Evolutionary conservation across 2,797 vertebrate species (phyloP).

Genomic region (Crenichthys baileyi): DNA sequence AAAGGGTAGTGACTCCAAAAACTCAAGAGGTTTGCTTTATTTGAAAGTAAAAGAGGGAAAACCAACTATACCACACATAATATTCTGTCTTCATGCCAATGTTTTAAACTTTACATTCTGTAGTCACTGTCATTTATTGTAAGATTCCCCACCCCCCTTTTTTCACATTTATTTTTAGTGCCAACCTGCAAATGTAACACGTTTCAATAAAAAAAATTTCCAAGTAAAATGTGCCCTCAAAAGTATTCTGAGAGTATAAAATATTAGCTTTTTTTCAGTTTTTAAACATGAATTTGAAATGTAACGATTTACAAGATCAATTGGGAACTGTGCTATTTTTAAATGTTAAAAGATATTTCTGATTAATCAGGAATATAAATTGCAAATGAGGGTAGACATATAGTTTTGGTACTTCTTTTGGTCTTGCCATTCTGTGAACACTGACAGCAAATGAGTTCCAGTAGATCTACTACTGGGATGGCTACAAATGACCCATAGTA

Average conservation of each 20-base stretch:
- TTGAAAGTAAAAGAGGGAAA: neutral
- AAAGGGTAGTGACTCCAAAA: constrained; percentile 15
- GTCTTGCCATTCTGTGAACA: no score
- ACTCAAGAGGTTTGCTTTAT: neutral
- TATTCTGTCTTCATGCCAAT: neutral
- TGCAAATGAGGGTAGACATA: neutral
- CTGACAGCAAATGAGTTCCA: no score
- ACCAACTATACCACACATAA: neutral
- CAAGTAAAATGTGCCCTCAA: neutral
- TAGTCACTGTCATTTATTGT: neutral
- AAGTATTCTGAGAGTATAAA: neutral
- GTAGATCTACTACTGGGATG: no score
- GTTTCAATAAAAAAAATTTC: neutral
- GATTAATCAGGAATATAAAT: neutral
- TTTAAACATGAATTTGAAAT: neutral
- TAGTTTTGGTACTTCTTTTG: no score
- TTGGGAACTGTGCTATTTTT: neutral
- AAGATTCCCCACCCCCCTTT: no score
- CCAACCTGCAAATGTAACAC: neutral
- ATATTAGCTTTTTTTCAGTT: neutral
- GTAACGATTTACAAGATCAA: neutral
- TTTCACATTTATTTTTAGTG: no score
- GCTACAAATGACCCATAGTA: no score
- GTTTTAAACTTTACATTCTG: neutral
- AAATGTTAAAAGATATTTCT: neutral